Percentiles rank a stretch among this genome's conserved stretches.
Conservation (phyloP, 2,888 invertebrate genomes). For the Dermolepida albohirtum region DNA sequence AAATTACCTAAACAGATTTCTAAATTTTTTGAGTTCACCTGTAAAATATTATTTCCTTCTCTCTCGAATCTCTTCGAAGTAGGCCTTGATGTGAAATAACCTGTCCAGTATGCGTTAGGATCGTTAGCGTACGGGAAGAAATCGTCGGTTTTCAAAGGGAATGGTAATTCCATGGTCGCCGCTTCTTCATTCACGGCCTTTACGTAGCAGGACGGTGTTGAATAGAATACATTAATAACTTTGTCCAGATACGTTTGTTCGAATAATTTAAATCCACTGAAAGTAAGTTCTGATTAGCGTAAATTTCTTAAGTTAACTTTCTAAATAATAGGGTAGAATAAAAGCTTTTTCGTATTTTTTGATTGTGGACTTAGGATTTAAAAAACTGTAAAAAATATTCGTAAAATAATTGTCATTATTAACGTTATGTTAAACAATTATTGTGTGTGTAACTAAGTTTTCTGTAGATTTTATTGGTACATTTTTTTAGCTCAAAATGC, state of each 20-base stretch:
- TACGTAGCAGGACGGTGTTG: constrained; percentile 86
- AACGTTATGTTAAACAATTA: too few species aligned
- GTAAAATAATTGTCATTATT: too few species aligned
- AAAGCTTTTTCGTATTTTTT: too few species aligned
- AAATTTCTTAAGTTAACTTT: neutral
- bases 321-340: too few species aligned
- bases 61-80: constrained; percentile 82
- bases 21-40: constrained; percentile 65
- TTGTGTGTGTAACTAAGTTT: too few species aligned
- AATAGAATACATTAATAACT: constrained; percentile 82
- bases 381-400: too few species aligned
- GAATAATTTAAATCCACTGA: constrained; percentile 55
- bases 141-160: constrained; percentile 83
- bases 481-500: too few species aligned
- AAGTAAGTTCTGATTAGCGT: neutral
- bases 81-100: constrained; percentile 87
- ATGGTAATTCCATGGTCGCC: constrained; percentile 66
- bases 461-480: too few species aligned
- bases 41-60: constrained; percentile 78
- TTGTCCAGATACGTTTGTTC: constrained; percentile 68
- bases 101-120: constrained; percentile 91
- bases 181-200: constrained; percentile 77
- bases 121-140: constrained; percentile 92
- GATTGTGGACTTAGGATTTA: too few species aligned
- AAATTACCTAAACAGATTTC: too few species aligned